Base-by-base conservation (phyloP, 2,888 invertebrate species). In the Pteria penguin region DNA sequence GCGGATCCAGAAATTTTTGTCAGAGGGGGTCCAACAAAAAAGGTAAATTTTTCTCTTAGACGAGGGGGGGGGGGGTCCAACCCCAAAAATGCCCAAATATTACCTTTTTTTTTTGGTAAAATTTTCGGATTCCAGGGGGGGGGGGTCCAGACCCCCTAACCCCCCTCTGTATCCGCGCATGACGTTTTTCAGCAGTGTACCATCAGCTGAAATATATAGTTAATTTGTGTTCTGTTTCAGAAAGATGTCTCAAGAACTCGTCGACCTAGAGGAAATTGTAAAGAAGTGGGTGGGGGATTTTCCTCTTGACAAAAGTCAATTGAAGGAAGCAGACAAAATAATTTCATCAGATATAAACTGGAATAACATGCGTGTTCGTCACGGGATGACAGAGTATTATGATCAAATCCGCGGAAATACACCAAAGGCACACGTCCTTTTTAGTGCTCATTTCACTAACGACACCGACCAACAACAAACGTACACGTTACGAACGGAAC, bases 401-500 rank as follows among this genome's bases (percentile, higher is more conserved):
- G 84, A 88, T 70, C 82, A 86, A 26, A 77, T 82, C 1, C 81
- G 82, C 52, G 76, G 80, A 27, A 76, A 81, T 14, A 81, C 83
- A n/a, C 87, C 84, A 63, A 87, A 86, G 82, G 82, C 87, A 11
- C 88, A 88, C 75, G 84, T 88, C 36, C 85, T 91, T 24, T 91
- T 91, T 81, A 86, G 87, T 31, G 90, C 92, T 4, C 81, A 85
- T 65, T 92, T 92, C 82, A 86, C 90, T 45, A 92, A 92, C 82
- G 89, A 88, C 67, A 92, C 92, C 0, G 83, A 87, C 63, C 85
- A 90, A 24, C 83, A 86, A 5, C 92, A 92, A 79, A 89, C 89
- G 54, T 91, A 92, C 78, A 88, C 90, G 3, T 85, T 92, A 80
- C 90, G 89, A 70, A 92, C 92, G 0, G 92, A 92, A 75, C 73